Conservation (phyloP, 2,113 vertebrate genomes). For the Benitochromis conjunctus region DNA sequence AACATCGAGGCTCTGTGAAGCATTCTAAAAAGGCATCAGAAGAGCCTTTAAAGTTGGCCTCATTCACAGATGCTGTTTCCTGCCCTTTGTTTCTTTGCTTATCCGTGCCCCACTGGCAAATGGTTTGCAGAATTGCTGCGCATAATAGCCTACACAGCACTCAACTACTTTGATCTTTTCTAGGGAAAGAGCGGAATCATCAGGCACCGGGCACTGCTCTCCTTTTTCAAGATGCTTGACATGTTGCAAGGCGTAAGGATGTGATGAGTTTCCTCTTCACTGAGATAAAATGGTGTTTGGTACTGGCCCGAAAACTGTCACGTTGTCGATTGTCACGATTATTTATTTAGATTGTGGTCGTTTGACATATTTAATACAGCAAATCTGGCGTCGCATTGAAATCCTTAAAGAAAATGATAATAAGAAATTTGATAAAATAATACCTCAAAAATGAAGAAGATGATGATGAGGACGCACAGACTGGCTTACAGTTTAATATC, state of each 20-base stretch:
- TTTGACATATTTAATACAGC: background rate
- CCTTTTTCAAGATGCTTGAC: conserved; percentile 17
- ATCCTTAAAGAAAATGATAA: background rate
- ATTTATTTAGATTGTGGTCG: background rate
- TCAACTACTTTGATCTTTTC: conserved; percentile 35
- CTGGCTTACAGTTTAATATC: background rate
- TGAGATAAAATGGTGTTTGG: background rate
- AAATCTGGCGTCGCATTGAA: background rate
- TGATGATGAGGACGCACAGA: background rate
- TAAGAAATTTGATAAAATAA: background rate
- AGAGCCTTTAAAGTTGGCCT: conserved; percentile 40
- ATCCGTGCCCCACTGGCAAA: conserved; percentile 21
- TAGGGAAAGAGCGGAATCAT: conserved; percentile 9
- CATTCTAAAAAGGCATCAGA: conserved; percentile 27
- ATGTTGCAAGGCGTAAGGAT: background rate
- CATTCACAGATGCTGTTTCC: conserved; percentile 18
- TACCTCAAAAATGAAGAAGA: background rate
- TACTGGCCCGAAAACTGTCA: background rate
- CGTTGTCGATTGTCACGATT: background rate
- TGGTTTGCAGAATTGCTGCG: conserved; percentile 1
- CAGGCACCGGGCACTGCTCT: background rate
- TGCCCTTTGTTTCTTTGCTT: conserved; percentile 47
- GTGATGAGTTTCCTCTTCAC: background rate
- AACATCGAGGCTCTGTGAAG: background rate
- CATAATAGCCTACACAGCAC: conserved; percentile 28